Evolutionary conservation across 2,797 vertebrate species (phyloP).

Genomic region (Potorous gilbertii): DNA sequence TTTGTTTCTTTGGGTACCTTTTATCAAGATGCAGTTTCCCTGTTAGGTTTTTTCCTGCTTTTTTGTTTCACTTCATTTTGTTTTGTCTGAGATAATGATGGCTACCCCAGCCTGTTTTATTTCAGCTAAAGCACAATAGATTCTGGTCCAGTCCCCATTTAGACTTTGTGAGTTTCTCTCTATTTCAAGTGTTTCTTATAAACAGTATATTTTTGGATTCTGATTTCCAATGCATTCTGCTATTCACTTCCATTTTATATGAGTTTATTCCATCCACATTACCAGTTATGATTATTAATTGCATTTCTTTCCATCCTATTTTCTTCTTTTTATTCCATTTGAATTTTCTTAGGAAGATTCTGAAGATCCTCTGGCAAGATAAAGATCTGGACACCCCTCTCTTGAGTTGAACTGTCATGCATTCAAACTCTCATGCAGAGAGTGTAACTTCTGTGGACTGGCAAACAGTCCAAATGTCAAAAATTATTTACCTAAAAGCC

Average conservation of each 20-base stretch:
- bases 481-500: neutral
- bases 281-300: neutral
- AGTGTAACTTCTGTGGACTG: neutral
- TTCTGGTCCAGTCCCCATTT: no score
- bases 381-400: neutral
- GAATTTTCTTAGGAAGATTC: neutral
- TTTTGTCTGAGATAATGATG: no score
- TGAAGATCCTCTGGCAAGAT: neutral
- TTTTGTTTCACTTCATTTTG: no score
- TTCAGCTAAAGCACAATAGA: no score
- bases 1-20: no score
- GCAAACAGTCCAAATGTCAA: neutral
- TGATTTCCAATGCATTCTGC: neutral
- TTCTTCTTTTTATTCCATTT: neutral
- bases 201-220: neutral
- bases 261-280: neutral
- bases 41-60: no score
- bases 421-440: neutral
- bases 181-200: neutral
- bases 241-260: neutral
- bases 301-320: neutral
- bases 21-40: no score
- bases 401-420: neutral
- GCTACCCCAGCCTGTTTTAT: no score
- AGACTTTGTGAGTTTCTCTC: neutral